Evolutionary conservation across 2,113 vertebrate genomes (phyloP).

Genomic region (Burhinus oedicnemus): DNA sequence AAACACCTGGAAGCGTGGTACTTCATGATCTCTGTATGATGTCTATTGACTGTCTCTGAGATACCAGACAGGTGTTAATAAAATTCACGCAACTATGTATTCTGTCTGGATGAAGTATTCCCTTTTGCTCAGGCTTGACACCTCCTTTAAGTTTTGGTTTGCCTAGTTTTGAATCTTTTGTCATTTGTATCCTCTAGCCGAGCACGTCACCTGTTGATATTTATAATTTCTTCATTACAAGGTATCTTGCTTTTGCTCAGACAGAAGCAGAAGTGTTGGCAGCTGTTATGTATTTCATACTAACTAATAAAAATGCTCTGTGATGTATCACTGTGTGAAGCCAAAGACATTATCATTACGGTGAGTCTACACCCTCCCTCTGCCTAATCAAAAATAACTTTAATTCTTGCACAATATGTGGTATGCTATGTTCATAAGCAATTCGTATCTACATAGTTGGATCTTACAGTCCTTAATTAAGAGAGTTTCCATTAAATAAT

Average conservation of each 20-base stretch:
- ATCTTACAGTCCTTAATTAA: neutral
- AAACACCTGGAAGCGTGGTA: neutral
- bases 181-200: neutral
- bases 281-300: neutral
- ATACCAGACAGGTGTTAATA: neutral
- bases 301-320: neutral
- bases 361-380: neutral
- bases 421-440: neutral
- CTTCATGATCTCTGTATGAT: neutral
- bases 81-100: neutral
- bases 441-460: neutral
- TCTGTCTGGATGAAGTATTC: neutral
- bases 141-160: neutral
- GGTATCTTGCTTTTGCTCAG: neutral
- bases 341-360: neutral
- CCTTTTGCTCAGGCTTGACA: neutral
- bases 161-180: neutral
- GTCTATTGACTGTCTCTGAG: neutral
- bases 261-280: neutral
- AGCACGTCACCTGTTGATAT: neutral
- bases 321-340: neutral
- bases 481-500: neutral
- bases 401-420: neutral
- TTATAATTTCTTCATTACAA: neutral
- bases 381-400: neutral